Percentiles rank a stretch among this genome's conserved stretches.
Evolutionary conservation across 1,140 invertebrate species (phyloP).

Genomic region (Drosophila nebulosa): DNA sequence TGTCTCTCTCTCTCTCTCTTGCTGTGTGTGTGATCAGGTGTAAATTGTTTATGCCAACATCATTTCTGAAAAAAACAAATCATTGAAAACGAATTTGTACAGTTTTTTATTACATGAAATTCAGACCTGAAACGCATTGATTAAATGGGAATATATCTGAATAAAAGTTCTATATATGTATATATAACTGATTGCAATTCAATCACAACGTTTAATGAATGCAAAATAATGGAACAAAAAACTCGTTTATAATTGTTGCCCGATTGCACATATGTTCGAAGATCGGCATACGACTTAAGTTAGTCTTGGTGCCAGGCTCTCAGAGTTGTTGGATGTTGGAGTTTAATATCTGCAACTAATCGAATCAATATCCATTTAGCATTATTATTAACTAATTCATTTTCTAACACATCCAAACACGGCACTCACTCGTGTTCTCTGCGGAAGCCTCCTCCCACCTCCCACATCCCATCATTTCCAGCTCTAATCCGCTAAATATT

Average conservation of each 20-base stretch:
- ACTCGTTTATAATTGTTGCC: not conserved
- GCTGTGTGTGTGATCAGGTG: not conserved
- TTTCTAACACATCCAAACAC: not conserved
- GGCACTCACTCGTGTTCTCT: not conserved
- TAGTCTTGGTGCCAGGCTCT: not conserved
- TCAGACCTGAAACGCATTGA: not conserved
- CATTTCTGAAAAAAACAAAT: not conserved
- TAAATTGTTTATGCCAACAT: conserved; percentile 9
- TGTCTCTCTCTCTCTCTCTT: not conserved
- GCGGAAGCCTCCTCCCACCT: too few relatives aligned
- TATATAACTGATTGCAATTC: not conserved
- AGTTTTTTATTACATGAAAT: not conserved
- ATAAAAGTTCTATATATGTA: not conserved
- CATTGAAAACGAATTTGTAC: not conserved
- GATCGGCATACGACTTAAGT: not conserved
- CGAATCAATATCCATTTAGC: conserved; percentile 4
- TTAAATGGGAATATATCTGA: not conserved
- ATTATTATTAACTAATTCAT: conserved; percentile 3
- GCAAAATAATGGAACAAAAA: not conserved
- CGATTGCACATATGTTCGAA: not conserved
- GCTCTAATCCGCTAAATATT: too few relatives aligned
- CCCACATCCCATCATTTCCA: not conserved
- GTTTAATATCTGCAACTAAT: not conserved
- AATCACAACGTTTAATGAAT: not conserved
- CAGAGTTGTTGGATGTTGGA: not conserved